Conservation (phyloP, 2,888 invertebrate genomes). For the Chamaedrilus cognettii region DNA sequence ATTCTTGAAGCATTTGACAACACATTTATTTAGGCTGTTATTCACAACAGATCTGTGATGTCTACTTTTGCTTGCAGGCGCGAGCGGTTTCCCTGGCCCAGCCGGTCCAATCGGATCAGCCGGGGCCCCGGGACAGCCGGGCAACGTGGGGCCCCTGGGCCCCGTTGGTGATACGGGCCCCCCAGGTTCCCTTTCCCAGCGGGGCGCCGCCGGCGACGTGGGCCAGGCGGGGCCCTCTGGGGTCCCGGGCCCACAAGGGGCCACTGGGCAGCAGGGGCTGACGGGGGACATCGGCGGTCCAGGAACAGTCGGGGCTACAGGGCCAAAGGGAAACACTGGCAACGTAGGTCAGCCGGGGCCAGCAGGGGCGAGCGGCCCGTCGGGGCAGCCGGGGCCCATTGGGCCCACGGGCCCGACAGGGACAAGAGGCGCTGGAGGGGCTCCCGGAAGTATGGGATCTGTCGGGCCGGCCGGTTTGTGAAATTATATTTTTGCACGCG, state of each 20-base stretch:
- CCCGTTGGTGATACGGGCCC: background rate
- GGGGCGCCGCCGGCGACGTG: conserved; percentile 21
- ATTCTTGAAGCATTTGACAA: no score
- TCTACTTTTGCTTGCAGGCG: no score
- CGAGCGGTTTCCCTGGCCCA: conserved; percentile 20
- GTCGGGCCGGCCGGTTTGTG: conserved; percentile 1
- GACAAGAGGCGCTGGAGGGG: background rate
- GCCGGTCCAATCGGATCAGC: conserved; percentile 10
- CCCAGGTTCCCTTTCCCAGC: background rate
- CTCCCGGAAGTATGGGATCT: background rate
- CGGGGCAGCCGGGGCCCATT: conserved; percentile 23
- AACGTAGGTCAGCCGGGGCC: conserved; percentile 28
- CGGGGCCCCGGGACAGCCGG: conserved; percentile 16
- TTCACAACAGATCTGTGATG: no score
- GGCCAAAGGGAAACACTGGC: background rate
- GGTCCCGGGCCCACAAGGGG: conserved; percentile 16
- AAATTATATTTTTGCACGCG: no score
- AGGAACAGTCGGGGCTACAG: conserved; percentile 60
- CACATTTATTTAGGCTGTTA: no score
- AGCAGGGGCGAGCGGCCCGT: conserved; percentile 32
- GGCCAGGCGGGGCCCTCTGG: conserved; percentile 19
- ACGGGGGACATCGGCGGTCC: conserved; percentile 54
- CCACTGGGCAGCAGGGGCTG: conserved; percentile 40
- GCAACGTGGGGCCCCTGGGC: conserved; percentile 14
- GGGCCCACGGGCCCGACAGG: background rate